Conservation (phyloP, 2,113 vertebrate genomes). For the Xenus cinereus region DNA sequence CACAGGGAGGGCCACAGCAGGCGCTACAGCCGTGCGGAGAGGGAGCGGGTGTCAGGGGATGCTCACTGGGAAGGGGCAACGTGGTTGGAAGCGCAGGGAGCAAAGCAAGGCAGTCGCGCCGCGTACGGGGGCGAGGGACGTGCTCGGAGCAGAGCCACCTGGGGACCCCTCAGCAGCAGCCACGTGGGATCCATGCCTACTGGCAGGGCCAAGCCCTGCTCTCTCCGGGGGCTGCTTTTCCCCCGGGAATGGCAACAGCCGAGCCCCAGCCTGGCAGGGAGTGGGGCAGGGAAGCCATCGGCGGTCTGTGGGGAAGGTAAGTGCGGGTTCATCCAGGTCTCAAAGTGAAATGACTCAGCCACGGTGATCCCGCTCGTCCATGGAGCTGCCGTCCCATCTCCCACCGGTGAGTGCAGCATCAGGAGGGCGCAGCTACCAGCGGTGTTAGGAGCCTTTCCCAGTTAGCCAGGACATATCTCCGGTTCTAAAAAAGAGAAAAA, state of each 20-base stretch:
- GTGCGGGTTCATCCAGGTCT: background rate
- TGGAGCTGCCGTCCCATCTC: background rate
- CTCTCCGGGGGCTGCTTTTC: background rate
- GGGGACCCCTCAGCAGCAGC: background rate
- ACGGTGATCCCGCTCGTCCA: rapidly evolving
- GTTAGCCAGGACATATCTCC: constrained; percentile 76
- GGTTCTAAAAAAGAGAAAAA: constrained; percentile 45
- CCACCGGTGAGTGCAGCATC: rapidly evolving
- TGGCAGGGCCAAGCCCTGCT: background rate
- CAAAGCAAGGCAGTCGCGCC: background rate
- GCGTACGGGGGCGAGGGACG: rapidly evolving
- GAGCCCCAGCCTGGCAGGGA: background rate
- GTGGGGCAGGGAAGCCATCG: rapidly evolving
- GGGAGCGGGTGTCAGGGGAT: background rate
- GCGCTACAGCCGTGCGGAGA: background rate
- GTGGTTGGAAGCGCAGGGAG: background rate
- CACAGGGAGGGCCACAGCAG: background rate
- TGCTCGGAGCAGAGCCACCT: rapidly evolving
- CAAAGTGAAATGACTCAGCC: background rate
- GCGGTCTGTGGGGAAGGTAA: background rate
- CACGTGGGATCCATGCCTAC: rapidly evolving
- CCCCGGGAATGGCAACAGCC: background rate
- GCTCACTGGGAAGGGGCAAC: background rate
- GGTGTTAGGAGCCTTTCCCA: constrained; percentile 65
- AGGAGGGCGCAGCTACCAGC: background rate